phyloP scores from a whole-genome alignment of 1,140 invertebrate genomes.

The Diploscapter pachys region DNA sequence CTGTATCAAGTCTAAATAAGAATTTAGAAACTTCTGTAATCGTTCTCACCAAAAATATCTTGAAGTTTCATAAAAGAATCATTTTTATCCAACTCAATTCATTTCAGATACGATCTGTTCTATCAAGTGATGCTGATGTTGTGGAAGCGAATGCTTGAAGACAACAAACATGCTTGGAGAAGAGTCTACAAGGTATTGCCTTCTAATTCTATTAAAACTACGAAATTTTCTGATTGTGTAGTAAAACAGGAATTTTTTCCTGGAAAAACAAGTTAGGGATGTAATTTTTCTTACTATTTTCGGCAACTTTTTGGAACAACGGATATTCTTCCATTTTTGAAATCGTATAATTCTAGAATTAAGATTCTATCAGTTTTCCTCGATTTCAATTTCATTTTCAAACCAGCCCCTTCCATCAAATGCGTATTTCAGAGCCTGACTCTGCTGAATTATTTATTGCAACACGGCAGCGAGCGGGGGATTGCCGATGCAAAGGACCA shows the following conservation, averaged over 20 bases:
- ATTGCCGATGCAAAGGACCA: slow-evolving; percentile 90
- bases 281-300: too few relatives aligned
- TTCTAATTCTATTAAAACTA: neutral
- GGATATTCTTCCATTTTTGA: too few relatives aligned
- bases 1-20: neutral
- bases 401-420: neutral
- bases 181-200: slow-evolving; percentile 84
- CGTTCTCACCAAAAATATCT: slow-evolving; percentile 2
- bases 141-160: slow-evolving; percentile 96
- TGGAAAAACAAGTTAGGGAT: too few relatives aligned
- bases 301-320: too few relatives aligned
- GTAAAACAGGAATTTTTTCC: too few relatives aligned
- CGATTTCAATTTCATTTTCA: neutral
- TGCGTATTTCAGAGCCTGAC: slow-evolving; percentile 63
- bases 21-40: neutral
- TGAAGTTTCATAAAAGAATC: slow-evolving; percentile 13
- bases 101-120: slow-evolving; percentile 71
- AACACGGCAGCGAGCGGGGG: slow-evolving; percentile 95
- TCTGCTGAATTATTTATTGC: slow-evolving; percentile 64
- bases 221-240: too few relatives aligned
- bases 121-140: slow-evolving; percentile 78
- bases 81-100: too few relatives aligned
- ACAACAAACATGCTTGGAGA: slow-evolving; percentile 93
- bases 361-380: neutral
- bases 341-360: too few relatives aligned